These are phyloP conservation scores for Chlorodrepanis virens DNA, from an alignment of 2,113 vertebrate species.

Conservation along the genomic window DNA sequence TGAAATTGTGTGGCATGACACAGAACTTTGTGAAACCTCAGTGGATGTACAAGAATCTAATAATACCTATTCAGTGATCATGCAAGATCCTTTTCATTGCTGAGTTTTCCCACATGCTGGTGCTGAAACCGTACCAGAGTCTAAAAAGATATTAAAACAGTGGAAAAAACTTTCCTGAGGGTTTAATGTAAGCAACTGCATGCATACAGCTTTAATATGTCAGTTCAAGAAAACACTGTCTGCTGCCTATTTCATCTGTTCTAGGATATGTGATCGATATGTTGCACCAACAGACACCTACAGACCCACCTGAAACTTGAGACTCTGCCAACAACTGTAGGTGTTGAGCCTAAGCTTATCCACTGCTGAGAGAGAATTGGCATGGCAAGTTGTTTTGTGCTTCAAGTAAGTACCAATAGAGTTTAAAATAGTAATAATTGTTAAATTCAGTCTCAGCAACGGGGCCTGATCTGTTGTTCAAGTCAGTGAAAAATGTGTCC, in stretches of 20 bases:
- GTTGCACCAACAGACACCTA: background rate
- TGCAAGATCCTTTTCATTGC: background rate
- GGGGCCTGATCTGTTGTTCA: background rate
- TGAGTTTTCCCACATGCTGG: background rate
- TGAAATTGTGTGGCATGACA: background rate
- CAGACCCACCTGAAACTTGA: background rate
- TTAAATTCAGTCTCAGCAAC: background rate
- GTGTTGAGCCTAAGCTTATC: background rate
- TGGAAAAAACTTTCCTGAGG: background rate
- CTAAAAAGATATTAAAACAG: background rate
- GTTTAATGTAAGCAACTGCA: background rate
- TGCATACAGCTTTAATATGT: accelerated
- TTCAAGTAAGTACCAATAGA: background rate
- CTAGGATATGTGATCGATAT: background rate
- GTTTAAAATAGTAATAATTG: background rate
- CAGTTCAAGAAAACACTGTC: background rate
- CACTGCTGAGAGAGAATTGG: background rate
- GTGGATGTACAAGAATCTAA: background rate
- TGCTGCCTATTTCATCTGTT: background rate
- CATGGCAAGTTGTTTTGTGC: background rate
- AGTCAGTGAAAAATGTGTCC: background rate
- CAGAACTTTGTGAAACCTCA: background rate
- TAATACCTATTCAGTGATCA: background rate
- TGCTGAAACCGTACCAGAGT: background rate
- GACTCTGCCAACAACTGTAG: background rate